Percentiles rank a stretch among this genome's conserved stretches.
Evolutionary conservation across 2,888 invertebrate genomes (phyloP).

Genomic region (Opisthograptis luteolata): DNA sequence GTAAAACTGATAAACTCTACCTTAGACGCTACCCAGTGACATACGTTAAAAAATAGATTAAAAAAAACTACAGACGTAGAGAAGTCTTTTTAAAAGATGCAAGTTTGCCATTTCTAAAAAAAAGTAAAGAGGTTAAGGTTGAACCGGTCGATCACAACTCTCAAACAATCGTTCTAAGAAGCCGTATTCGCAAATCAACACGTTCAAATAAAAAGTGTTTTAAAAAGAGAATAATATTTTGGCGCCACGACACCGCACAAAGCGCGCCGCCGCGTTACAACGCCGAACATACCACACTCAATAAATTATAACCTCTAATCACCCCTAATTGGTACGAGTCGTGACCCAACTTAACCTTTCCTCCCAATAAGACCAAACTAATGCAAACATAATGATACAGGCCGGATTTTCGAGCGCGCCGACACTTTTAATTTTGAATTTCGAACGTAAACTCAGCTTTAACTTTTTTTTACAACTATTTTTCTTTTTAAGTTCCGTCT

Average conservation of each 20-base stretch:
- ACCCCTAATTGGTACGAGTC: conserved; percentile 81
- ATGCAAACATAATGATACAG: conserved; percentile 81
- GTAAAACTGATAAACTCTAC: too few relatives aligned
- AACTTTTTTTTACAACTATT: conserved; percentile 6
- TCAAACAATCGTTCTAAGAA: conserved; percentile 49
- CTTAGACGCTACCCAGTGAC: too few relatives aligned
- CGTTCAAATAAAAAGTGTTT: conserved; percentile 54
- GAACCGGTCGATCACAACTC: conserved; percentile 6
- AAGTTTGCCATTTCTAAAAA: too few relatives aligned
- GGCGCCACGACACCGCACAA: conserved; percentile 68
- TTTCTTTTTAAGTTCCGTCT: conserved; percentile 20
- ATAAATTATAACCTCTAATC: conserved; percentile 82
- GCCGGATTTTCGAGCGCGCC: conserved; percentile 42
- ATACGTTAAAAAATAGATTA: too few relatives aligned
- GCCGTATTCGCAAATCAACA: conserved; percentile 69
- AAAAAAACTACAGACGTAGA: too few relatives aligned
- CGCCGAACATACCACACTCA: conserved; percentile 68
- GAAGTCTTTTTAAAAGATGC: too few relatives aligned
- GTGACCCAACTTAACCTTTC: conserved; percentile 82
- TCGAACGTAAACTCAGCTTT: conserved; percentile 64
- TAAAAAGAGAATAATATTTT: conserved; percentile 56
- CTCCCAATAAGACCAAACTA: conserved; percentile 76
- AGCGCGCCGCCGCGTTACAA: conserved; percentile 63
- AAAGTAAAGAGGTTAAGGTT: background rate
- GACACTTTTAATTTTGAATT: conserved; percentile 66